A percentile compares a stretch with the other conserved stretches of the same genome.
These are phyloP conservation scores for Agrochola litura DNA, from an alignment of 2,888 invertebrate species.

Conservation along the genomic window DNA sequence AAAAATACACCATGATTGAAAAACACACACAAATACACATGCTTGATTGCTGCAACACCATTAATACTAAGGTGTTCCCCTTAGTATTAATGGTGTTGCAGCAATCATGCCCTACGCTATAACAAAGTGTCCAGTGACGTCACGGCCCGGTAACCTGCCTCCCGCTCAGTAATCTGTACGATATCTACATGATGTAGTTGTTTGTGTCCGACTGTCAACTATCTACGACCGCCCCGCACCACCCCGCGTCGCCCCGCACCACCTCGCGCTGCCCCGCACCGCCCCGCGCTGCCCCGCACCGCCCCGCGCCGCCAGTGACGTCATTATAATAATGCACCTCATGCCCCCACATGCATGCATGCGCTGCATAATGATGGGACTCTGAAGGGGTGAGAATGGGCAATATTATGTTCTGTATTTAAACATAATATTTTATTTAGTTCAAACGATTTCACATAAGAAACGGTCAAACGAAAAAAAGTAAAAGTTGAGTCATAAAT, in stretches of 20 bases:
- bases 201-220: slow-evolving; percentile 28
- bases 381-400: too few relatives aligned
- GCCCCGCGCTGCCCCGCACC: too few relatives aligned
- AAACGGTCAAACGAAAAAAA: neutral
- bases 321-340: slow-evolving; percentile 18
- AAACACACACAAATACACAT: too few relatives aligned
- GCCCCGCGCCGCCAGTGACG: neutral
- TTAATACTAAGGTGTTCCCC: too few relatives aligned
- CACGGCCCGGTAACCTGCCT: neutral
- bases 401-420: neutral
- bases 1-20: neutral
- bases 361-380: neutral
- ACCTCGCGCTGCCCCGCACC: neutral
- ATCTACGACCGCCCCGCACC: neutral
- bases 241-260: neutral
- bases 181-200: slow-evolving; percentile 18
- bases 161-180: neutral
- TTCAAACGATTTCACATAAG: neutral
- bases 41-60: too few relatives aligned
- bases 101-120: neutral
- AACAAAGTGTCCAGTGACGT: neutral
- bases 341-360: neutral
- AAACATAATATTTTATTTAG: neutral
- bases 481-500: neutral
- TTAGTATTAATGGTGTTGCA: neutral